phyloP scores from a whole-genome alignment of 2,888 invertebrate genomes.

The Apomyelois bistriatella region DNA sequence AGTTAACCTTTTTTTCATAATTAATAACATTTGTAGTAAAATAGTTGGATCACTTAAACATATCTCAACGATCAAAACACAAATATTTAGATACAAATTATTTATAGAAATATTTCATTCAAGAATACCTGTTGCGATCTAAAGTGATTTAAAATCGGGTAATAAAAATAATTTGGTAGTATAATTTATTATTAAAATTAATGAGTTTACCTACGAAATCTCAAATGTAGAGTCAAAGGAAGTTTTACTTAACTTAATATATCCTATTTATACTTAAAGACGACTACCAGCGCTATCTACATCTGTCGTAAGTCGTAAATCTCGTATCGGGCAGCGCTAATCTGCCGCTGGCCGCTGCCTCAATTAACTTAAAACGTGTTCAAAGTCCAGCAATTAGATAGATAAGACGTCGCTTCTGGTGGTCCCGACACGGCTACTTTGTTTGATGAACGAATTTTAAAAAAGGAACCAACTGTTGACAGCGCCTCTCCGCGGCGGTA shows the following conservation, averaged over 20 bases:
- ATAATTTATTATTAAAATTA: no score
- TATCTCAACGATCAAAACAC: no score
- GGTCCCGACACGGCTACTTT: slow-evolving; percentile 39
- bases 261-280: background rate
- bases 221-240: no score
- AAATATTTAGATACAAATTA: no score
- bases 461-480: background rate
- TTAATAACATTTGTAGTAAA: no score
- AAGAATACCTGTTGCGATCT: no score
- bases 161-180: no score
- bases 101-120: no score
- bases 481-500: background rate
- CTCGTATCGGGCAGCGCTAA: slow-evolving; percentile 47
- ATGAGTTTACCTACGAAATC: no score
- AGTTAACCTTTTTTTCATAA: no score
- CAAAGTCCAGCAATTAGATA: slow-evolving; percentile 63
- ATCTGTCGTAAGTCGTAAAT: slow-evolving; percentile 44
- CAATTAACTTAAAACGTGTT: slow-evolving; percentile 73
- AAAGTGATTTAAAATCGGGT: no score
- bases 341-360: slow-evolving; percentile 52
- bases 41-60: no score
- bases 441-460: slow-evolving; percentile 13
- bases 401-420: slow-evolving; percentile 66
- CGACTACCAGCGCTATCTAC: slow-evolving; percentile 3
- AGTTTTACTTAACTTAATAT: background rate